phyloP scores from a whole-genome alignment of 1,140 invertebrate species.

The Atopsyche davidsoni region DNA sequence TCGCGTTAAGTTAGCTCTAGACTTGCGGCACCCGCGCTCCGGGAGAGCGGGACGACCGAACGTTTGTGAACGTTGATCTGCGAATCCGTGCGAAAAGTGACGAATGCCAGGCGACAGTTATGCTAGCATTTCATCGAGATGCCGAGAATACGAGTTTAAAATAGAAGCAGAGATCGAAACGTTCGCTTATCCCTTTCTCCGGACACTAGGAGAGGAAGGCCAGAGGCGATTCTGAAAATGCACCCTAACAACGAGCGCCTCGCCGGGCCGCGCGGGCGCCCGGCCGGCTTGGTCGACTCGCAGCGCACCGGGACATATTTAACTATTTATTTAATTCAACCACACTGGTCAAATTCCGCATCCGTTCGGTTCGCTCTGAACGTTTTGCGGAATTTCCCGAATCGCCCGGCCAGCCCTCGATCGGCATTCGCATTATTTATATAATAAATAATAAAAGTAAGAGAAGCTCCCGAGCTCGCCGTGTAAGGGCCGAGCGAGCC shows the following conservation, averaged over 20 bases:
- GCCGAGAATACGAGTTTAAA: not conserved
- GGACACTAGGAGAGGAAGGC: constrained; percentile 40
- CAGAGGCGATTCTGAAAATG: constrained; percentile 37
- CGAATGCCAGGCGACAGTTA: constrained; percentile 7
- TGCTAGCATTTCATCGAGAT: no score
- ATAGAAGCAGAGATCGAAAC: constrained; percentile 12
- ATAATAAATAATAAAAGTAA: no score
- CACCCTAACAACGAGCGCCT: no score
- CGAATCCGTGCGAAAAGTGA: constrained; percentile 9
- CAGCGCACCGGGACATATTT: not conserved
- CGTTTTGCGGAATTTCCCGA: constrained; percentile 22
- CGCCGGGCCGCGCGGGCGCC: no score
- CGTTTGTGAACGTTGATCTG: constrained; percentile 5
- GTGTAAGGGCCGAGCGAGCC: no score
- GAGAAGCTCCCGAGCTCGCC: no score
- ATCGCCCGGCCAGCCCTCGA: constrained; percentile 27
- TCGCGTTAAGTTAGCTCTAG: no score
- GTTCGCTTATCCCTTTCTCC: constrained; percentile 48
- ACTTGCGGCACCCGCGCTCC: no score
- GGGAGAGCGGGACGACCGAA: constrained; percentile 47
- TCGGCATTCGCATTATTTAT: no score
- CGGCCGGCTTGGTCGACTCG: no score
- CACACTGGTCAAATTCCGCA: constrained; percentile 15
- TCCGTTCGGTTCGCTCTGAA: constrained; percentile 11
- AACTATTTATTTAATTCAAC: constrained; percentile 8